Percentiles rank a stretch among this genome's conserved stretches.
Evolutionary conservation across 1,140 invertebrate genomes (phyloP).

Genomic region (Orussus abietinus): DNA sequence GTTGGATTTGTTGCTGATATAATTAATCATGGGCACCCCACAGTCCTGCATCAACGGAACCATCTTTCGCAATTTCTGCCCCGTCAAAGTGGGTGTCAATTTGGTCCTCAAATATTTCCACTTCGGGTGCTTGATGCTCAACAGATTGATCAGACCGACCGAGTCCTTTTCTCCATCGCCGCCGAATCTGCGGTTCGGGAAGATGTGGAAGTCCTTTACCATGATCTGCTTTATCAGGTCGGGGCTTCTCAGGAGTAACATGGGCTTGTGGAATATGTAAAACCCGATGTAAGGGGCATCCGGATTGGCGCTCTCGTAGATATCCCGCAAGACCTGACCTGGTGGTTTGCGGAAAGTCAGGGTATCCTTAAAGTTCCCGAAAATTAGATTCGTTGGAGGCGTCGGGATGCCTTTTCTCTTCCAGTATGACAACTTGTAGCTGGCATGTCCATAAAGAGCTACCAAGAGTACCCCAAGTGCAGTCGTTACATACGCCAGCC

Average conservation of each 20-base stretch:
- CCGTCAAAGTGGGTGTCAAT: conserved; percentile 51
- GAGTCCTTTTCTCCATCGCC: conserved; percentile 27
- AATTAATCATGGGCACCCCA: conserved; percentile 21
- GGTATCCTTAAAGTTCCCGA: conserved; percentile 34
- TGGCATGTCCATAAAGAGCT: conserved; percentile 25
- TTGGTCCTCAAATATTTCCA: conserved; percentile 47
- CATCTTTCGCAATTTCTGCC: conserved; percentile 52
- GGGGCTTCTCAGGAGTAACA: conserved; percentile 43
- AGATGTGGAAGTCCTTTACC: conserved; percentile 53
- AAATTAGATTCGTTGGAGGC: conserved; percentile 23
- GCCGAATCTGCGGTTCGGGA: conserved; percentile 48
- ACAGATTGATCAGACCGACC: conserved; percentile 29
- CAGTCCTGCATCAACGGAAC: conserved; percentile 46
- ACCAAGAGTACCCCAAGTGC: conserved; percentile 5
- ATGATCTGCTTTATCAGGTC: conserved; percentile 52
- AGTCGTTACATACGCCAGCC: no score
- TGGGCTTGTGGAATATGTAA: conserved; percentile 45
- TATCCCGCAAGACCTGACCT: conserved; percentile 36
- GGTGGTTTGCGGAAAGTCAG: conserved; percentile 31
- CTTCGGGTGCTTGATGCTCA: conserved; percentile 28
- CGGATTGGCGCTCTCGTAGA: conserved; percentile 28
- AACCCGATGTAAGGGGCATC: conserved; percentile 43
- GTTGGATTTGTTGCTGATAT: conserved; percentile 21
- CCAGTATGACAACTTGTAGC: conserved; percentile 39
- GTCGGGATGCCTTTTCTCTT: conserved; percentile 25